Base-by-base conservation (phyloP, 1,140 invertebrate species). In the Battus philenor region DNA sequence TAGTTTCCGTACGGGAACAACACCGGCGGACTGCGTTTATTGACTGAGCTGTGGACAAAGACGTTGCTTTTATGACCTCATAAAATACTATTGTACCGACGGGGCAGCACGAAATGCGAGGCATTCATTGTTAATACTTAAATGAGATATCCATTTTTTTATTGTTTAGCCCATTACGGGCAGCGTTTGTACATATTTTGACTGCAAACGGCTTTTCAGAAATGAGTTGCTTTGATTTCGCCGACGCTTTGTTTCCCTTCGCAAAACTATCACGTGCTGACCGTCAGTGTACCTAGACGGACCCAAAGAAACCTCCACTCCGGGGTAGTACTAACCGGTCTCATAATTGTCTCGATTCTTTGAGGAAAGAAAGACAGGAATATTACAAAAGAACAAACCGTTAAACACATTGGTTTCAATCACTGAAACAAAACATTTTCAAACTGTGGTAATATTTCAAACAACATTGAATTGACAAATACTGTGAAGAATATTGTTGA, bases 71-170 rank as follows among this genome's bases (percentile, higher is more conserved):
- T 81, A 83, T 54, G 58, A 64, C 54, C 22, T 50, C 73, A 65
- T 83, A 83, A 83, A 83, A 71, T 46, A 63, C 61, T 55, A 78
- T 81, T 79, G 74, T 81, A 63, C 59, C 51, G 44, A 44, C 62
- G 65, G 55, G 53, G 55, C 61, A 59, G 61, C 44, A 70, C 68
- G 56, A 70, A 78, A 76, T 59, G 65, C 68, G 50, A 50, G 60
- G 55, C 64, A 59, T 64, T 70, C 54, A 79, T 83, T 81, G 77
- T 81, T 77, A 61, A 67, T 61, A 60, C 65, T 75, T 76, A 81
- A 84, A 79, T 84, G 72, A 84, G 79, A 79, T 75, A 69, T 83
- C 73, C 67, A 77, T 74, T 79, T 83, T 70, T 83, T 77, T 72
- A 75, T 65, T 75, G 71, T 81, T 71, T 72, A 69, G 64, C 51